Evolutionary conservation across 2,888 invertebrate genomes (phyloP).

Genomic region (Polydrusus cervinus): DNA sequence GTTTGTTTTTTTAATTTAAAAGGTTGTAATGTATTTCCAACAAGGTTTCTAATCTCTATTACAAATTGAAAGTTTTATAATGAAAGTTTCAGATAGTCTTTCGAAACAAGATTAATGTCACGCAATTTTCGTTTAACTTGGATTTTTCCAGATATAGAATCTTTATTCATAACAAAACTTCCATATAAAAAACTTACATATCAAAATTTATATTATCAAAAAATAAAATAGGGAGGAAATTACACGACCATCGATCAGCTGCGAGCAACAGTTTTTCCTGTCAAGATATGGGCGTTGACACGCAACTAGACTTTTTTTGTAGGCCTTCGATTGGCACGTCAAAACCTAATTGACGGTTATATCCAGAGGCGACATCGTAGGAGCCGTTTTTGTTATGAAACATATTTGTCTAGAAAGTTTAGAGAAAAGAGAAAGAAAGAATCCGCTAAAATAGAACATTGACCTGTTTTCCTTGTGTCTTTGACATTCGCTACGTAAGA

Average conservation of each 20-base stretch:
- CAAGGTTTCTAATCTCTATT: too few relatives aligned
- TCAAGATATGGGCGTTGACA: slow-evolving; percentile 11
- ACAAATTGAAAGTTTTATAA: too few relatives aligned
- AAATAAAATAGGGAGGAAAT: slow-evolving; percentile 7
- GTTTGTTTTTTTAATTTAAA: too few relatives aligned
- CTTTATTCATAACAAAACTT: not conserved
- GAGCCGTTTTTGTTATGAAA: not conserved
- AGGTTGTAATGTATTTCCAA: too few relatives aligned
- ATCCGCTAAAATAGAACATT: too few relatives aligned
- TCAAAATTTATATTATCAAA: slow-evolving; percentile 8
- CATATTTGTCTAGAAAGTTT: not conserved
- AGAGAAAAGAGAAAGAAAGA: too few relatives aligned
- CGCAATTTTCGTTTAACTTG: too few relatives aligned
- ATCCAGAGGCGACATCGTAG: not conserved
- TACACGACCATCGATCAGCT: slow-evolving; percentile 16
- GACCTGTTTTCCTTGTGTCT: too few relatives aligned
- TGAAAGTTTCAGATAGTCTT: too few relatives aligned
- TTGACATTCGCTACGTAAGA: too few relatives aligned
- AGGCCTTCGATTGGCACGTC: slow-evolving; percentile 16
- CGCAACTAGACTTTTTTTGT: slow-evolving; percentile 20
- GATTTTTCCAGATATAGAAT: too few relatives aligned
- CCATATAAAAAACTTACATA: not conserved
- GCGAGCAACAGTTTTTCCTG: slow-evolving; percentile 26
- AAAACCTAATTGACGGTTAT: slow-evolving; percentile 9
- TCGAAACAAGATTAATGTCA: too few relatives aligned